Conservation (phyloP, 2,113 vertebrate species). For the Onychorhynchus coronatus region DNA sequence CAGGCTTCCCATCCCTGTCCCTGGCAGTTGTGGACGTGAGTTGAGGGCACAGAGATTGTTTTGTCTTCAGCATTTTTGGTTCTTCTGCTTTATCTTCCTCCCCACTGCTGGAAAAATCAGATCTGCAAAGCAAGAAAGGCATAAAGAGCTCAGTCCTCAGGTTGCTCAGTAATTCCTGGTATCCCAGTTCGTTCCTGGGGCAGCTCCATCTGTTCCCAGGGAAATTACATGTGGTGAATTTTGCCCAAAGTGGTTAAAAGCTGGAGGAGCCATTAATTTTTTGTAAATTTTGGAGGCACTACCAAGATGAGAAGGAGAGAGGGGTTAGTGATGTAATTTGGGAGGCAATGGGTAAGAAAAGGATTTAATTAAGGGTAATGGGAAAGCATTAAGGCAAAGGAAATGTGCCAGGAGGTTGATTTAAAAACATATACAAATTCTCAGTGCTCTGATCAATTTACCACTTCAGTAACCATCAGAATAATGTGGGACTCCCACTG, state of each 20-base stretch:
- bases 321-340: background rate
- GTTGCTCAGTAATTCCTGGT: background rate
- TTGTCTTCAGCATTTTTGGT: background rate
- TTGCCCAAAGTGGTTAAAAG: slow-evolving; percentile 39
- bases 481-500: background rate
- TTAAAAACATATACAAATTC: slow-evolving; percentile 53
- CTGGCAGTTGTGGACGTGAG: background rate
- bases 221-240: background rate
- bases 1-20: background rate
- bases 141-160: background rate
- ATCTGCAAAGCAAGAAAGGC: background rate
- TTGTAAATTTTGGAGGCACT: background rate
- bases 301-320: background rate
- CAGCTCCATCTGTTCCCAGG: background rate
- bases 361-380: slow-evolving; percentile 56
- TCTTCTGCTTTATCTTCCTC: background rate
- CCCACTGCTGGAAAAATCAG: background rate
- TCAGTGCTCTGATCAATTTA: slow-evolving; percentile 40
- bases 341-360: slow-evolving; percentile 38
- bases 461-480: slow-evolving; percentile 41
- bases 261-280: background rate
- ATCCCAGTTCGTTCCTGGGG: background rate
- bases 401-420: slow-evolving; percentile 32
- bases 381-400: slow-evolving; percentile 18
- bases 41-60: background rate